Evolutionary conservation across 2,888 invertebrate species (phyloP), one percentile per base, ranked within the genome.

Genomic region (Druceiella hillmani): DNA sequence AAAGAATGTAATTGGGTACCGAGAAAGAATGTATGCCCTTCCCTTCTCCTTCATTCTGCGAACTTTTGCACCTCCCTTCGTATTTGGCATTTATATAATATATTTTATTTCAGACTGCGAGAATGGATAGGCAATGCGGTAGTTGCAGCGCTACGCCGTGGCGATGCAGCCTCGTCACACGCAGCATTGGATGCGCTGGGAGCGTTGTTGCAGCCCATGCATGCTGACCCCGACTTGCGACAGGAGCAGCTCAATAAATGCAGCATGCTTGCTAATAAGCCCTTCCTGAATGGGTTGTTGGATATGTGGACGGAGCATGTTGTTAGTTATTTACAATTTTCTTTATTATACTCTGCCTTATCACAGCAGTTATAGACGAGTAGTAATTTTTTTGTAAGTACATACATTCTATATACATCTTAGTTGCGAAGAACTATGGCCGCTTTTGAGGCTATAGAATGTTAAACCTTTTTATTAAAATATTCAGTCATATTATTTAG

Each of bases 171-270:
- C 5, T 87, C 97, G 16, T 88, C 94, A 9, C 93, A 98, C 69
- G 91, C 98, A 3, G 95, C 97, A 3, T 79, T 99, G 36, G 98
- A 99, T 68, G 94, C 97, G 70, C 82, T 98, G 43, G 95, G 94
- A 62, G 93, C 98, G 10, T 75, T 99, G 15, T 92, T 99, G 91
- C 97, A 95, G 71, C 99, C 99, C 2, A 98, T 99, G 88, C 87
- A 89, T 56, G 86, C 90, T 47, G 92, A 97, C 60, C 95, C 93
- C 52, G 98, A 99, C 66, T 71, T 99, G 32, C 75, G 94, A 44
- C 95, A 97, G 64, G 99, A 99, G 59, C 99, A 99, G 63, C 73
- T 97, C 44, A 99, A 99, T 68, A 99, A 99, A 71, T 87, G 90
- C 40, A 92, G 93, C 48, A 79, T 99, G 55, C 73, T 99, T 34